Evolutionary conservation across 2,888 invertebrate genomes (phyloP).

Genomic region (Aphidius colemani): DNA sequence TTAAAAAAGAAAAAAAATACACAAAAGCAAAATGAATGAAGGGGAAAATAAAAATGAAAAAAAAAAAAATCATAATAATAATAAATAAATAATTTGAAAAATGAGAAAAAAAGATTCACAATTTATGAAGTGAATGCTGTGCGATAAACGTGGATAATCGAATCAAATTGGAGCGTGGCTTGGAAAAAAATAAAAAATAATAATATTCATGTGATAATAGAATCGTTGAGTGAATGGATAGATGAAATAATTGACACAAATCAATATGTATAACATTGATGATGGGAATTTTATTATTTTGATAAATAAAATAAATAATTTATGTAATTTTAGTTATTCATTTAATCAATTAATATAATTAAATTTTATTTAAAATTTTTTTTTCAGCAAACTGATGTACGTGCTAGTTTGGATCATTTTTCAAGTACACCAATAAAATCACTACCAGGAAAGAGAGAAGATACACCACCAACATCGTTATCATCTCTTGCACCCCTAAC

Average conservation of each 20-base stretch:
- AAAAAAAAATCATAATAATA: neutral
- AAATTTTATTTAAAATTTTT: constrained; percentile 2
- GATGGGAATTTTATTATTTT: neutral
- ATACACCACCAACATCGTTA: constrained; percentile 56
- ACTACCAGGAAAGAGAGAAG: constrained; percentile 56
- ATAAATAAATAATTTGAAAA: constrained; percentile 11
- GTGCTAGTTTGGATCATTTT: constrained; percentile 57
- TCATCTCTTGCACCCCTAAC: constrained; percentile 57
- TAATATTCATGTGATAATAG: constrained; percentile 15
- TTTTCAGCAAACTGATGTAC: constrained; percentile 57
- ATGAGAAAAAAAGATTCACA: constrained; percentile 7
- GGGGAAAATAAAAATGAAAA: neutral
- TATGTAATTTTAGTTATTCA: neutral
- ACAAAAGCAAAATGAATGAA: too few species aligned
- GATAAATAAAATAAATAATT: neutral
- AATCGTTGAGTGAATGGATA: constrained; percentile 20
- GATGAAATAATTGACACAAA: constrained; percentile 22
- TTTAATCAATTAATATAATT: neutral
- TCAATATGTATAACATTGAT: constrained; percentile 12
- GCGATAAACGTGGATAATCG: constrained; percentile 4
- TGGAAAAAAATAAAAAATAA: constrained; percentile 7
- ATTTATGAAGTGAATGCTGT: constrained; percentile 12
- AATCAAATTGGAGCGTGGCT: constrained; percentile 14
- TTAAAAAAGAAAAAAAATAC: neutral
- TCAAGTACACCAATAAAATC: constrained; percentile 57